Base-by-base conservation (phyloP, 2,797 vertebrate species). In the Steatocranus sp. region DNA sequence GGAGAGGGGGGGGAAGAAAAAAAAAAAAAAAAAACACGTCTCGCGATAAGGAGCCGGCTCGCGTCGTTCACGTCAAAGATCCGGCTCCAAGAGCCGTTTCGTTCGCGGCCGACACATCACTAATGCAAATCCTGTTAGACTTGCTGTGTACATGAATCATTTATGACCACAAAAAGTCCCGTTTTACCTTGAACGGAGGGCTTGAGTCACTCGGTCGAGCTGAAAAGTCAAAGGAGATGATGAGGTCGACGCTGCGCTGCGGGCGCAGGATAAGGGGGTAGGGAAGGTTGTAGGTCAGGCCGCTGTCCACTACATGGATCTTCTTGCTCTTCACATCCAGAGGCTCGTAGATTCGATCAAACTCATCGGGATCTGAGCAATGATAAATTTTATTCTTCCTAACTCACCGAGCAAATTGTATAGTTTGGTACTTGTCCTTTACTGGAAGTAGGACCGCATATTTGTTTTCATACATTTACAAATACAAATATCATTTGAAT, bases 241-340 rank as follows among this genome's bases (percentile, higher is more conserved):
- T 98, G 84, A 99, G 97, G 92, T 99, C 97, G 0, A 99, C 97
- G 0, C 96, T 96, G 3, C 98, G 96, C 32, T 99, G 98, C 4
- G 97, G 97, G 79, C 99, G 96, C 41, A 99, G 94, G 84, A 99
- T 96, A 87, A 99, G 96, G 0, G 98, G 99, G 80, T 98, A 99
- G 0, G 99, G 99, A 9, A 99, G 96, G 94, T 99, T 99, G 85
- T 97, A 99, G 0, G 99, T 99, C 90, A 99, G 96, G 30, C 98
- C 98, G 1, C 99, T 99, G 96, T 99, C 98, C 81, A 99, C 99
- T 0, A 99, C 92, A 1, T 99, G 98, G 85, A 99, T 99, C 96
- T 99, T 99, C 89, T 98, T 99, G 90, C 99, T 99, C 93, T 98
- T 99, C 84, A 99, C 98, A 36, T 99, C 99, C 85, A 99, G 92